Percentiles rank a stretch among this genome's conserved stretches.
Conservation (phyloP, 2,113 vertebrate genomes). For the Mobula birostris region DNA sequence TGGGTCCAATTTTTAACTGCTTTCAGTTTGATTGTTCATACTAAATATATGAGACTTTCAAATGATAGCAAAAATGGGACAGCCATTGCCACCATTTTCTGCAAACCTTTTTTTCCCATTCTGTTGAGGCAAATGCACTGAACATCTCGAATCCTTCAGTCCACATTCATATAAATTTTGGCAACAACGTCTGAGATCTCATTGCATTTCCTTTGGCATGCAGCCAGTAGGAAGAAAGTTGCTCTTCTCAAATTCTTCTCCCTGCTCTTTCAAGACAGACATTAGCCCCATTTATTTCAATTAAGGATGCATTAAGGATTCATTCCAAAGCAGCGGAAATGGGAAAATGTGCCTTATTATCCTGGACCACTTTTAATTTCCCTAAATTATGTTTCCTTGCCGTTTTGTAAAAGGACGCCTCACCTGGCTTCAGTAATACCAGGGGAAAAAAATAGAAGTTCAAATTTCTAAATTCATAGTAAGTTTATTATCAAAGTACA, state of each 20-base stretch:
- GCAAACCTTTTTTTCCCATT: too few species aligned
- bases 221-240: background rate
- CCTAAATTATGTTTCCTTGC: background rate
- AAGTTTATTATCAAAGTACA: too few species aligned
- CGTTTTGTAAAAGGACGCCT: background rate
- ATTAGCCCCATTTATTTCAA: constrained; percentile 7
- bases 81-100: too few species aligned
- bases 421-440: background rate
- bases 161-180: background rate
- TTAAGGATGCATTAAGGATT: background rate
- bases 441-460: background rate
- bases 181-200: background rate
- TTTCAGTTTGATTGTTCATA: background rate
- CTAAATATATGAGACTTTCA: background rate
- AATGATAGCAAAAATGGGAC: background rate
- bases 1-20: background rate
- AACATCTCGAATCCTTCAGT: background rate
- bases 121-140: background rate
- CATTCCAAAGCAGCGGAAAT: background rate
- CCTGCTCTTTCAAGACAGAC: background rate
- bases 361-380: background rate
- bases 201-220: background rate
- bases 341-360: background rate
- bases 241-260: background rate
- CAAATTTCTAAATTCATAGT: too few species aligned